phyloP scores from a whole-genome alignment of 2,888 invertebrate genomes.

The Cotesia congregata region DNA sequence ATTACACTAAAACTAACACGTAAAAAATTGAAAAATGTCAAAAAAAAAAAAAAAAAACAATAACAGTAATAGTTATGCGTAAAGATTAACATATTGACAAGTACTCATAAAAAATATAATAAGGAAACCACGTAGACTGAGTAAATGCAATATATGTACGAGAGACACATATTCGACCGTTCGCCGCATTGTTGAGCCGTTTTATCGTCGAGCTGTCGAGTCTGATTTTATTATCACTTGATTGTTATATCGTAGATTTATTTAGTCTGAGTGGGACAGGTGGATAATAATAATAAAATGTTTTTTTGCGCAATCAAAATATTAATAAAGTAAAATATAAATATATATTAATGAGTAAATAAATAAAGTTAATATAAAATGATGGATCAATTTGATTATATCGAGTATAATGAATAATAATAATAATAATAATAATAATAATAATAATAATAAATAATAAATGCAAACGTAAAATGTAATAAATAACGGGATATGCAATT shows the following conservation, averaged over 20 bases:
- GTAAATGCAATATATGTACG: constrained; percentile 66
- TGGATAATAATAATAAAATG: not conserved
- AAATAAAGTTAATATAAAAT: constrained; percentile 1
- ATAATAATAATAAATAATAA: constrained; percentile 33
- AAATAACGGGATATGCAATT: constrained; percentile 60
- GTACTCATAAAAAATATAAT: constrained; percentile 55
- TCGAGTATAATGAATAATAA: constrained; percentile 31
- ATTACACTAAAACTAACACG: not conserved
- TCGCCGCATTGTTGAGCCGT: constrained; percentile 66
- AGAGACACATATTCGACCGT: constrained; percentile 48
- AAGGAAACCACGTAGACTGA: constrained; percentile 70
- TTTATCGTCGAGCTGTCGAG: constrained; percentile 55
- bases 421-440: constrained; percentile 30
- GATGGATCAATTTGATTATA: constrained; percentile 3
- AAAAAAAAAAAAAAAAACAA: constrained; percentile 8
- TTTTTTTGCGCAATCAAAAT: constrained; percentile 19
- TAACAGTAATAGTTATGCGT: constrained; percentile 10
- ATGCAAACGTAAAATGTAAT: constrained; percentile 41
- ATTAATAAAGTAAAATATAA: constrained; percentile 15
- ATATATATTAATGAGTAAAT: constrained; percentile 8
- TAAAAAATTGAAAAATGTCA: not conserved
- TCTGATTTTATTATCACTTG: constrained; percentile 52
- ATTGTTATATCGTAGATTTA: constrained; percentile 47
- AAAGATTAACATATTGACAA: constrained; percentile 23
- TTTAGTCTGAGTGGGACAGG: constrained; percentile 4